Percentiles rank a stretch among this genome's conserved stretches.
These are phyloP conservation scores for Mesochorus sp. DNA, from an alignment of 2,888 invertebrate genomes.

Conservation along the genomic window DNA sequence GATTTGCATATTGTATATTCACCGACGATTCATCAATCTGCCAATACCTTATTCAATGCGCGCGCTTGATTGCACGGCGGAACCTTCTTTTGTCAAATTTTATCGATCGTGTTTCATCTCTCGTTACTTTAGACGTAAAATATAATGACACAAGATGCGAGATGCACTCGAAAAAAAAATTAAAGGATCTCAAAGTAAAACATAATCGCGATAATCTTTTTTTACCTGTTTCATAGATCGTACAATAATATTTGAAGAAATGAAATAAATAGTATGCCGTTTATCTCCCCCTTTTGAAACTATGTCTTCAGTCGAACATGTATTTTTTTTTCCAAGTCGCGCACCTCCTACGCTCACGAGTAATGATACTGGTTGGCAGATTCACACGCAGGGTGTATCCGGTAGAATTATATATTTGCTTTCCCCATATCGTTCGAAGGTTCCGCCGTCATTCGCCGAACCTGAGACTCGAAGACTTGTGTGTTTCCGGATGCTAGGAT, in stretches of 20 bases:
- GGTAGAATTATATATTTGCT: slow-evolving; percentile 23
- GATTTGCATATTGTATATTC: slow-evolving; percentile 40
- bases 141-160: slow-evolving; percentile 11
- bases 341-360: no score
- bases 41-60: slow-evolving; percentile 44
- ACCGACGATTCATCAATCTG: slow-evolving; percentile 54
- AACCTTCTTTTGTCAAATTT: slow-evolving; percentile 48
- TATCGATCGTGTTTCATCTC: no score
- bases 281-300: no score
- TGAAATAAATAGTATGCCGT: no score
- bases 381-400: slow-evolving; percentile 8
- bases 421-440: slow-evolving; percentile 46
- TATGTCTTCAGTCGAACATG: slow-evolving; percentile 21
- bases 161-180: slow-evolving; percentile 16
- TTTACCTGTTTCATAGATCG: slow-evolving; percentile 39
- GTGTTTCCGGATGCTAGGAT: slow-evolving; percentile 51
- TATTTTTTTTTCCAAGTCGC: no score
- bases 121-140: no score
- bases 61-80: slow-evolving; percentile 43
- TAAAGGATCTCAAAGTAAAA: slow-evolving; percentile 43
- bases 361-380: no score
- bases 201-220: slow-evolving; percentile 31
- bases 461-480: slow-evolving; percentile 70
- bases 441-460: slow-evolving; percentile 64
- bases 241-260: slow-evolving; percentile 24